Base-by-base conservation (phyloP, 1,140 invertebrate species). In the Lamellibrachia luymesi region DNA sequence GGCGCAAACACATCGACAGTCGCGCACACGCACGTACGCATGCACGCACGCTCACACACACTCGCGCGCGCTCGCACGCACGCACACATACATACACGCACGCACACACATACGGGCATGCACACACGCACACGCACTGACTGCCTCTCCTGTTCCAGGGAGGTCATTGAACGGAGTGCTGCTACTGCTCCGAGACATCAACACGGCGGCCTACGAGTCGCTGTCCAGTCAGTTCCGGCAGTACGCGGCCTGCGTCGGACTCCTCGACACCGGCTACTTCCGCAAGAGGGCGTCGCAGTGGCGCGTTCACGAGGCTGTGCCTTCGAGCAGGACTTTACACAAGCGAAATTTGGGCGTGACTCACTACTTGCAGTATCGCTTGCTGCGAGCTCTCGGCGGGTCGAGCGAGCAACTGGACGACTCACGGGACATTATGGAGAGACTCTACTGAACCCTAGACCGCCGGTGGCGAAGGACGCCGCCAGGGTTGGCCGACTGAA, bases 221-320 rank as follows among this genome's bases (percentile, higher is more conserved):
- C 91, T 93, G 7, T 91, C 91, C 49, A n/a, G 22, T 10, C 50
- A 92, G 64, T 93, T 93, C 91, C 93, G 91, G 27, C 91, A 92
- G 22, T 93, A 93, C 4, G 93, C 93, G 22, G 52, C 93, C 2
- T 93, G 93, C 56, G 93, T 93, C 50, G 93, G 91, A 27, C 91
- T 93, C n/a, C 49, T 93, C 27, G 93, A 93, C 90, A 93, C 93
- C n/a, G 93, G 93, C 25, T 93, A 92, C 93, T 93, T 93, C 52
- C 93, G 93, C 49, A 93, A 93, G 91, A 92, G 93, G 27, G 8
- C 51, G 52, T 92, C 92, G 91, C 91, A 13, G 64, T 80, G 64
- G 64, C 13, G 25, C 64, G 25, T 10, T 22, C 64, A 10, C 64
- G 25, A 80, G 64, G 25, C 25, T 10, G 64, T 22, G 64, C 64